A percentile compares a stretch with the other conserved stretches of the same genome.
These are phyloP conservation scores for Isurus oxyrinchus DNA, from an alignment of 2,113 vertebrate genomes.

Conservation along the genomic window DNA sequence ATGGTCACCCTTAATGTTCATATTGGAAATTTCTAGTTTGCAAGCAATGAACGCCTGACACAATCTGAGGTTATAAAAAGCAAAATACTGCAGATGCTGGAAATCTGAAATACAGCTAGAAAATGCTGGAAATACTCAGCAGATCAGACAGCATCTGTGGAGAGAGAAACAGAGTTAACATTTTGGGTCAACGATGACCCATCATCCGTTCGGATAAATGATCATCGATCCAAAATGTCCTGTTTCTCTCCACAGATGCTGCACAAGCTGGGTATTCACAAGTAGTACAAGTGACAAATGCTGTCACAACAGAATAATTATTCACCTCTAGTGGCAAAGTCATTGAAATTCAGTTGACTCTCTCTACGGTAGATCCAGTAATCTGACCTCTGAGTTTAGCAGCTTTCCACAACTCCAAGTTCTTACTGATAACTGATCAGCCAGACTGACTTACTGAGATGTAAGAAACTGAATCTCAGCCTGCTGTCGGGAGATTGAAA, in stretches of 20 bases:
- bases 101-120: no score
- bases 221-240: no score
- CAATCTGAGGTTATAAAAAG: no score
- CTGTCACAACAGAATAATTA: not conserved
- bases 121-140: no score
- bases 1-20: not conserved
- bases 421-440: not conserved
- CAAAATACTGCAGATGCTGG: no score
- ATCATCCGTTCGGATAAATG: no score
- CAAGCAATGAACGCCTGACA: not conserved
- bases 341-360: not conserved
- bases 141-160: no score
- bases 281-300: not conserved
- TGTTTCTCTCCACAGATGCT: no score
- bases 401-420: not conserved
- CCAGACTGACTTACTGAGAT: not conserved
- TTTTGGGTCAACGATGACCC: no score
- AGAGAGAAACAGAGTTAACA: no score
- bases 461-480: not conserved
- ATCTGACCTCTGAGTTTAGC: not conserved
- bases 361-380: not conserved
- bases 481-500: no score
- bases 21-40: not conserved
- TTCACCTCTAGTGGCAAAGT: not conserved
- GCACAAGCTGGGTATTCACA: not conserved